Conservation (phyloP, 2,113 vertebrate species). For the Ascaphus truei region DNA sequence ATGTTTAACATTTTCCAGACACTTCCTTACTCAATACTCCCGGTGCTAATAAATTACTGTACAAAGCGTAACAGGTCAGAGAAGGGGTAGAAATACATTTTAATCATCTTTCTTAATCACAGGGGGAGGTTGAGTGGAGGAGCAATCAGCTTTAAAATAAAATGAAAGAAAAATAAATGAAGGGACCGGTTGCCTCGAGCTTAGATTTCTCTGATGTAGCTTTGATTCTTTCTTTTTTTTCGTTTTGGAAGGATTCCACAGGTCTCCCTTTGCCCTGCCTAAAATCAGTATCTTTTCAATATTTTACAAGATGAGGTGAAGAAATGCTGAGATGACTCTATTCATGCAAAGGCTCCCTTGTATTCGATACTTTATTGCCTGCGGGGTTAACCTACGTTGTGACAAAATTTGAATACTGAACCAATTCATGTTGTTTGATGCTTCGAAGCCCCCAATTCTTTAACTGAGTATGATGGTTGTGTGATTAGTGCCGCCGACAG, state of each 20-base stretch:
- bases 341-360: neutral
- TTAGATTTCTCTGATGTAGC: conserved; percentile 3
- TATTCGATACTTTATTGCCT: neutral
- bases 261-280: conserved; percentile 5
- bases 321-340: conserved; percentile 11
- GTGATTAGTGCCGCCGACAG: no score
- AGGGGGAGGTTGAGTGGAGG: conserved; percentile 29
- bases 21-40: conserved; percentile 7
- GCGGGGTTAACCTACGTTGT: conserved; percentile 3
- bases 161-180: neutral
- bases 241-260: conserved; percentile 21
- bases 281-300: conserved; percentile 21
- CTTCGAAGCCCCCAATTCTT: neutral
- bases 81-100: conserved; percentile 26
- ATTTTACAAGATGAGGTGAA: conserved; percentile 16
- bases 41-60: conserved; percentile 5
- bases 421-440: neutral
- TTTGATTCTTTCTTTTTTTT: conserved; percentile 22
- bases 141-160: conserved; percentile 29
- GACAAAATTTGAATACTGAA: conserved; percentile 6
- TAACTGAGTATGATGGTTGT: neutral
- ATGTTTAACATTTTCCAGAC: conserved; percentile 13
- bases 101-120: conserved; percentile 9
- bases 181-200: neutral
- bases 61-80: neutral